These are phyloP conservation scores for Petromus typicus DNA, from an alignment of 2,113 vertebrate genomes.

Conservation along the genomic window DNA sequence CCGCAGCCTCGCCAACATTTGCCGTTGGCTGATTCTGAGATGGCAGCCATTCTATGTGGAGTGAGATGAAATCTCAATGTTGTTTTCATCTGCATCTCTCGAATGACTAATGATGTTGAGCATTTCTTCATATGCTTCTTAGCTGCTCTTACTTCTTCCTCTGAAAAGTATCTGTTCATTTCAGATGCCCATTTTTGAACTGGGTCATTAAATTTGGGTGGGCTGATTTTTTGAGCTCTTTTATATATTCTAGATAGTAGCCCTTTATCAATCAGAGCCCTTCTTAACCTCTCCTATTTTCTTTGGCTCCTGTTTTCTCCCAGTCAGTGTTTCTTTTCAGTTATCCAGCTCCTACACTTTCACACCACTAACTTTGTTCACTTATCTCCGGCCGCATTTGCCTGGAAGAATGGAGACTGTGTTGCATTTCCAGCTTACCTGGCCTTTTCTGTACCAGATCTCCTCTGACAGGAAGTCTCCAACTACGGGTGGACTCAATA, in stretches of 20 bases:
- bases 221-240: too few relatives aligned
- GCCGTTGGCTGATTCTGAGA: too few relatives aligned
- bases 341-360: background rate
- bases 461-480: background rate
- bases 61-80: too few relatives aligned
- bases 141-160: too few relatives aligned
- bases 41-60: too few relatives aligned
- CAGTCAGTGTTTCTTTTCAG: background rate
- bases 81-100: too few relatives aligned
- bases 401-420: background rate
- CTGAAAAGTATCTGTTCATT: too few relatives aligned
- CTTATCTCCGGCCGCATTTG: background rate
- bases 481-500: background rate
- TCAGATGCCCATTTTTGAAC: too few relatives aligned
- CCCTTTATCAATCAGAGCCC: background rate
- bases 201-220: too few relatives aligned
- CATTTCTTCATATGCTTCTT: too few relatives aligned
- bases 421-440: background rate
- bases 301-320: background rate
- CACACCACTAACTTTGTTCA: background rate
- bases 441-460: background rate
- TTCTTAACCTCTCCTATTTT: background rate
- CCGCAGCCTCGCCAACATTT: too few relatives aligned
- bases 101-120: too few relatives aligned
- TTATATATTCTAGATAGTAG: background rate